Evolutionary conservation across 2,113 vertebrate genomes (phyloP), one percentile per base, ranked within the genome.

Genomic region (Zosterops hypoxanthus): DNA sequence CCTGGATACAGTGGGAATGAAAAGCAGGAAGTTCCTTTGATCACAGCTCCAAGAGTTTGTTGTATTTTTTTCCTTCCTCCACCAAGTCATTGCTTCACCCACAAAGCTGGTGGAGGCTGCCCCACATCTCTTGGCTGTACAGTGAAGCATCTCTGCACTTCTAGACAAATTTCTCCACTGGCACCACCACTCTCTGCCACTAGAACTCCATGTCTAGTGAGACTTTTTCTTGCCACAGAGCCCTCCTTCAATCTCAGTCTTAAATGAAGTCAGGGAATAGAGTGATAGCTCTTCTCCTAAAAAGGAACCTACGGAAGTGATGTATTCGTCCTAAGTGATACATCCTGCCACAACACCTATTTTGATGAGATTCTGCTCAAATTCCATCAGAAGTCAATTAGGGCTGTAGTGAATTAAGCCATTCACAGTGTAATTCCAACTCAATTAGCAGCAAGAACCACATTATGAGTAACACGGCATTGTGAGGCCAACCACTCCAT

Each of bases 1-100:
- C 95, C 90, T 94, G 96, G 88, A 96, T 96, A 95, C 88, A 95
- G 85, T 4, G 0, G 53, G 44, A 94, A 73, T 25, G 33, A 94
- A 91, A 72, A 89, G 39, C 70, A 93, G 84, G 75, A 96, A 63
- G 42, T 61, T 82, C 66, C 49, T 85, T 90, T 39, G 19, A 70
- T 94, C 39, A 66, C 28, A 91, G 31, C 69, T 73, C 64, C 41
- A 50, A 86, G 13, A 12, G 21, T 34, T 33, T 68, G 9, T 25
- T 68, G 21, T 14, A 21, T 22, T 55, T n/a, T 61, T 50, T 47
- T 7, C 5, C 5, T 69, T 84, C 6, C 44, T 57, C 57, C 14
- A 60, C 52, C 20, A 56, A 87, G n/a, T 20, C 44, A 46, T 49
- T 12, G 2, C 42, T 86, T 86, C 77, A 71, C 47, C 25, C 78